These are phyloP conservation scores for Ooceraea biroi DNA, from an alignment of 1,140 invertebrate genomes.

Conservation along the genomic window DNA sequence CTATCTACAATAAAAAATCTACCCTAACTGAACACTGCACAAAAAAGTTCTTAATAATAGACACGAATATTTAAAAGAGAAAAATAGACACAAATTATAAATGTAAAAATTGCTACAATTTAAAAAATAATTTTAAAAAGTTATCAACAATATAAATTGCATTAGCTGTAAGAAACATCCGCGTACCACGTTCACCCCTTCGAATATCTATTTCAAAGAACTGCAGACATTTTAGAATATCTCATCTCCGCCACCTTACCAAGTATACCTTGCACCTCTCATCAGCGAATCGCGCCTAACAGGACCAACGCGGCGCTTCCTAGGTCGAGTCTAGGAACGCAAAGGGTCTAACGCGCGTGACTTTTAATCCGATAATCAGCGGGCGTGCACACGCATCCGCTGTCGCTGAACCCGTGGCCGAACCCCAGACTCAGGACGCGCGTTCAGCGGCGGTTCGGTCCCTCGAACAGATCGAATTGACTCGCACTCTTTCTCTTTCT, in stretches of 20 bases:
- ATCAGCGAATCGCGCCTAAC: neutral
- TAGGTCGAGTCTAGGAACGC: slow-evolving; percentile 6
- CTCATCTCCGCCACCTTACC: too few relatives aligned
- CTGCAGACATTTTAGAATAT: too few relatives aligned
- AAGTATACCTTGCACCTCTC: neutral
- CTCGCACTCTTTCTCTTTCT: slow-evolving; percentile 44
- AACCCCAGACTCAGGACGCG: neutral
- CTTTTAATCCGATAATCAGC: slow-evolving; percentile 70
- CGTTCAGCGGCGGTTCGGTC: neutral
- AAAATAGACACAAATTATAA: neutral
- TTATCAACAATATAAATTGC: neutral
- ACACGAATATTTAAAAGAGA: too few relatives aligned
- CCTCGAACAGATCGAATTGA: slow-evolving; percentile 74
- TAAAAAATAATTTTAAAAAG: too few relatives aligned
- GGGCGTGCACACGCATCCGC: slow-evolving; percentile 57
- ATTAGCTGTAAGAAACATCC: neutral
- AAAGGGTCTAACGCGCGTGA: slow-evolving; percentile 64
- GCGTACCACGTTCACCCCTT: too few relatives aligned
- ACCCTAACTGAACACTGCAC: too few relatives aligned
- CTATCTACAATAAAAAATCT: too few relatives aligned
- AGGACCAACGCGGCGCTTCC: neutral
- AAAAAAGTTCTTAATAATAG: too few relatives aligned
- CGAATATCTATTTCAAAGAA: too few relatives aligned
- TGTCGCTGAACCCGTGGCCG: neutral
- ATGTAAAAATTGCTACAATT: neutral